Conservation (phyloP, 2,888 invertebrate genomes). For the Drosophila rellima region DNA sequence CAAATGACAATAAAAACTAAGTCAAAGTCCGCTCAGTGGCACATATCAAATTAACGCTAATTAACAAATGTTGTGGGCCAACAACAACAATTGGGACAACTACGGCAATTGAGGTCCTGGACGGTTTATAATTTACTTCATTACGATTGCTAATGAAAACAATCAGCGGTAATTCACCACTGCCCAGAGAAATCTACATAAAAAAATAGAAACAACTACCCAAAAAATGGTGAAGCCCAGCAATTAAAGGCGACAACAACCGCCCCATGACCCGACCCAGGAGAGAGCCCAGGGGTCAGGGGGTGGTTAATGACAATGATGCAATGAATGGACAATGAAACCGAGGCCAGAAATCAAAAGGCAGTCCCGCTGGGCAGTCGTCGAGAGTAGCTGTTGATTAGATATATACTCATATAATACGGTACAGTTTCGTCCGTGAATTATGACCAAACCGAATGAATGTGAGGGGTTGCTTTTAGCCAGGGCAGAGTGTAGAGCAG, state of each 20-base stretch:
- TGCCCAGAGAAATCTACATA: conserved; percentile 64
- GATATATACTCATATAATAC: conserved; percentile 31
- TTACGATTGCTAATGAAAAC: conserved; percentile 76
- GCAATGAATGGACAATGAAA: conserved; percentile 47
- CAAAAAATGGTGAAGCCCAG: conserved; percentile 39
- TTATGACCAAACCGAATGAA: conserved; percentile 46
- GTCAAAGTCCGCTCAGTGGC: conserved; percentile 33
- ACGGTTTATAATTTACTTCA: conserved; percentile 74
- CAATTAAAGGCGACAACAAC: conserved; percentile 81
- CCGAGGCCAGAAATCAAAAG: conserved; percentile 73
- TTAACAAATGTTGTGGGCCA: conserved; percentile 62
- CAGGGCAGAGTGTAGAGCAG: conserved; percentile 1
- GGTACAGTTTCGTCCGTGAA: conserved; percentile 74
- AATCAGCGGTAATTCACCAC: conserved; percentile 72
- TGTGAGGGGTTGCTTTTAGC: conserved; percentile 28
- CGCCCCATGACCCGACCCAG: conserved; percentile 61
- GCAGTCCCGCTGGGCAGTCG: conserved; percentile 60
- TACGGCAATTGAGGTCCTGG: conserved; percentile 44
- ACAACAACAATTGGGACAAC: conserved; percentile 15
- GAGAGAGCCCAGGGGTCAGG: conserved; percentile 23
- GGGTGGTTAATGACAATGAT: conserved; percentile 74
- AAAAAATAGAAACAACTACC: conserved; percentile 36
- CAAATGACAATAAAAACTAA: conserved; percentile 56
- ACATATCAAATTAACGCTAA: conserved; percentile 73
- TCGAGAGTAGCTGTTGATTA: conserved; percentile 55